phyloP scores from a whole-genome alignment of 1,140 invertebrate genomes.

The Myzus persicae region DNA sequence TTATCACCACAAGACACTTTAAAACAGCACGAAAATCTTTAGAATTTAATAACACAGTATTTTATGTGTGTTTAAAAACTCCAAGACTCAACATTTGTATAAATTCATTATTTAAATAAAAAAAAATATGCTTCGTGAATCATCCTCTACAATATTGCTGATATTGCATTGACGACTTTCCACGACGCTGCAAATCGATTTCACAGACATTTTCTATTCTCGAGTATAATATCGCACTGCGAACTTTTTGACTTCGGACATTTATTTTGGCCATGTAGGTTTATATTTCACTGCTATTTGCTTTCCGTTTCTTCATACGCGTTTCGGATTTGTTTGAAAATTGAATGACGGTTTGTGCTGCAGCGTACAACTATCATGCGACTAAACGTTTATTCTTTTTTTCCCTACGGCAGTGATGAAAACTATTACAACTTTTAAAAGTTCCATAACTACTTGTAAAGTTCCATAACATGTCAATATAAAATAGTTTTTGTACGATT shows the following conservation, averaged over 20 bases:
- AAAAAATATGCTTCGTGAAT: not conserved
- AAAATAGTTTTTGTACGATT: not conserved
- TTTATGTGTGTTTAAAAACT: not conserved
- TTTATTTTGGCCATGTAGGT: not conserved
- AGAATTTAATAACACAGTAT: too few relatives aligned
- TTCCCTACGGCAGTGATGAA: not conserved
- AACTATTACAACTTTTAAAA: constrained; percentile 17
- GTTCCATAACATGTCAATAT: not conserved
- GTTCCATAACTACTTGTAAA: not conserved
- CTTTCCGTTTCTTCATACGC: not conserved
- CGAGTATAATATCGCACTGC: not conserved
- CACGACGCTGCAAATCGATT: not conserved
- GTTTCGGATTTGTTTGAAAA: constrained; percentile 1
- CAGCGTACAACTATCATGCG: not conserved
- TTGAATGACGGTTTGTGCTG: not conserved
- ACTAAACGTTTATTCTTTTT: not conserved
- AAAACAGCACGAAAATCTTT: too few relatives aligned
- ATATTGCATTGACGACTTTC: not conserved
- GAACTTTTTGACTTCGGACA: not conserved
- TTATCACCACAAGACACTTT: too few relatives aligned
- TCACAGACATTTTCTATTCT: not conserved
- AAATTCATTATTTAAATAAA: not conserved
- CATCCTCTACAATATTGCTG: not conserved
- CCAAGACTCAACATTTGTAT: not conserved
- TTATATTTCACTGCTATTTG: not conserved